Base-by-base conservation (phyloP, 2,113 vertebrate genomes). In the Chloropsis hardwickii region DNA sequence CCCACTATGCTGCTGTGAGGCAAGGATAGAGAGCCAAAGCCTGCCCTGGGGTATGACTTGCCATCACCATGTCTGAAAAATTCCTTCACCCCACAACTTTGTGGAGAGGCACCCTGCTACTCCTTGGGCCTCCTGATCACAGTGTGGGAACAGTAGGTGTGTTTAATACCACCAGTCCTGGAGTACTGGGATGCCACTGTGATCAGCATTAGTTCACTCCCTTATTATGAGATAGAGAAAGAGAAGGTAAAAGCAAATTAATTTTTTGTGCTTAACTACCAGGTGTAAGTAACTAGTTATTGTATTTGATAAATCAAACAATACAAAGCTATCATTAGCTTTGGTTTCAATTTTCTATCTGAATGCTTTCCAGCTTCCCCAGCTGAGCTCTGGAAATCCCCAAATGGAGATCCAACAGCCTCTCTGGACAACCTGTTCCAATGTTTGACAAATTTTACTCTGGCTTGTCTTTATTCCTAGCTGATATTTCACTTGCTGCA, bases 61-160 rank as follows among this genome's bases (percentile, higher is more conserved):
- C 14, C 8, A 24, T 11, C 12, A 39, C 2, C 6, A 72, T 33
- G 15, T 50, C 28, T 17, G 20, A 93, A 88, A 81, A 45, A 2
- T 4, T 22, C 11, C 40, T 82, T 57, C 4, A 3, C 5, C 9
- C 1, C 1, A 2, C 22, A 40, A 1, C 2, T 60, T 20, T 40
- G 8, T 22, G 47, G n/a, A 88, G 29, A 47, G 25, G 33, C 11
- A 62, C 5, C 5, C 14, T 69, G n/a, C 10, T 50, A 6, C 9
- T 64, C 27, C 40, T 60, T 40, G 44, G 14, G 28, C 37, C 14
- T 85, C n/a, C 48, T 42, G 31, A 83, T 61, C 31, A 25, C 1
- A 1, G 2, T 37, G 23, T 65, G 35, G 57, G 31, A 72, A 37
- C 3, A 29, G 13, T 12, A 51, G 12, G 20, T 48, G 8, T 60